Evolutionary conservation across 2,888 invertebrate species (phyloP), one percentile per base, ranked within the genome.

Genomic region (Stenchaetothrips biformis): DNA sequence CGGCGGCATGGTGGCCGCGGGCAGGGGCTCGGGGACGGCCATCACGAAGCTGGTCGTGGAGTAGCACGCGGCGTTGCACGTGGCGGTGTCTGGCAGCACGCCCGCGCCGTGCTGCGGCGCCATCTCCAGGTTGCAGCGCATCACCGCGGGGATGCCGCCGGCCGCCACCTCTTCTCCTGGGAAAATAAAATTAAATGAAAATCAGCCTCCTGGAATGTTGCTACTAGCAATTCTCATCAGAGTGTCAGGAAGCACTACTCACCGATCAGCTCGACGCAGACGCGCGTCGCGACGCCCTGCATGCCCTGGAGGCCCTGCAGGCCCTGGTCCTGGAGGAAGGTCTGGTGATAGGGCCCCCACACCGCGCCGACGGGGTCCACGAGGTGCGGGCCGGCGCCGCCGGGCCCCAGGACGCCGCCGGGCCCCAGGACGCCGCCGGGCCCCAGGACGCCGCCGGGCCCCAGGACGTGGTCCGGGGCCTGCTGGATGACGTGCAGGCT

Each of bases 111-210:
- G 37, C 37, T 37, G 37, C 37, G 37, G 37, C 37, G 37, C 37
- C 67, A 25, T 21, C 67, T 74, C 67, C 67, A 74, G n/a, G 67
- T 74, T 74, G 67, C 67, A 74, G 67, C 67, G 67, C 67, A 74
- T 74, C 25, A 74, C 67, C 9, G 67, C 67, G 25, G 67, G 67
- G 9, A 74, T 25, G 67, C 67, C 67, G 25, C 67, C 67, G 21
- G 67, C 67, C 21, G 25, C 67, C 21, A 21, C 67, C 25, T 74
- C 67, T 11, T 74, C 67, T 11, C 67, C 53, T 53, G 53, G 16
- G 13, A 18, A 53, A 53, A n/a, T n/a, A n/a, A n/a, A n/a, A n/a
- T n/a, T n/a, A n/a, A n/a, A n/a, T n/a, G n/a, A n/a, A 1, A 37
- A 37, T 37, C 37, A 37, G 37, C 37, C 4, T 37, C 37, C 37